phyloP scores from a whole-genome alignment of 2,113 vertebrate genomes.

The Ammodytes marinus region DNA sequence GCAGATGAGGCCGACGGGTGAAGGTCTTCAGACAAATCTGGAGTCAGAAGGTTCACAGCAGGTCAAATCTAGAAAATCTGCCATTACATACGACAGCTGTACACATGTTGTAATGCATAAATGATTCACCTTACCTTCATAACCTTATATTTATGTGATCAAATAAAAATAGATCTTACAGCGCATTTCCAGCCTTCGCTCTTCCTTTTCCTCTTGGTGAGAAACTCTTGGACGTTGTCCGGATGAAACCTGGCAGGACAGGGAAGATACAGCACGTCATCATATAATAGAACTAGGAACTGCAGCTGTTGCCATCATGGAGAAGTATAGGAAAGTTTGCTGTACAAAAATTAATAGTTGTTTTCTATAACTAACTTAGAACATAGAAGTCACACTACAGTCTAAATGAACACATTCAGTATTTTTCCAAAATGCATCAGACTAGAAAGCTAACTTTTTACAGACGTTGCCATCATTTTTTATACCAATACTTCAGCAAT shows the following conservation, averaged over 20 bases:
- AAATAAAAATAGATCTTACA: slow-evolving; percentile 80
- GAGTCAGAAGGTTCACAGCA: neutral
- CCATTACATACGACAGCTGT: neutral
- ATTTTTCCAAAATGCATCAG: neutral
- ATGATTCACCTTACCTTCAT: neutral
- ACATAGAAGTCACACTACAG: neutral
- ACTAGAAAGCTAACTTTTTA: neutral
- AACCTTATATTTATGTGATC: neutral
- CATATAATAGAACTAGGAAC: neutral
- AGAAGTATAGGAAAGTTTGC: neutral
- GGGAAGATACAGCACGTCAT: neutral
- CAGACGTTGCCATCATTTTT: neutral
- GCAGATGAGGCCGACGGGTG: slow-evolving; percentile 94
- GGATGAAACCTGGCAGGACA: slow-evolving; percentile 91
- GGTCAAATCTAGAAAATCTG: neutral
- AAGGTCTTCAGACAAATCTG: slow-evolving; percentile 98
- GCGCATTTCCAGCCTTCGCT: slow-evolving; percentile 98
- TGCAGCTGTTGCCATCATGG: neutral
- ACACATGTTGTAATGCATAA: no score
- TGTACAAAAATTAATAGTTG: neutral
- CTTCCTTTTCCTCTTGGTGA: slow-evolving; percentile 93
- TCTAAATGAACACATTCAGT: neutral
- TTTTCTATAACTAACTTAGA: neutral
- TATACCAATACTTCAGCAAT: neutral
- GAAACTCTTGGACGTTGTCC: slow-evolving; percentile 94